Percentiles rank a stretch among this genome's conserved stretches.
phyloP scores from a whole-genome alignment of 2,113 vertebrate species.

The Percopsis transmontana region DNA sequence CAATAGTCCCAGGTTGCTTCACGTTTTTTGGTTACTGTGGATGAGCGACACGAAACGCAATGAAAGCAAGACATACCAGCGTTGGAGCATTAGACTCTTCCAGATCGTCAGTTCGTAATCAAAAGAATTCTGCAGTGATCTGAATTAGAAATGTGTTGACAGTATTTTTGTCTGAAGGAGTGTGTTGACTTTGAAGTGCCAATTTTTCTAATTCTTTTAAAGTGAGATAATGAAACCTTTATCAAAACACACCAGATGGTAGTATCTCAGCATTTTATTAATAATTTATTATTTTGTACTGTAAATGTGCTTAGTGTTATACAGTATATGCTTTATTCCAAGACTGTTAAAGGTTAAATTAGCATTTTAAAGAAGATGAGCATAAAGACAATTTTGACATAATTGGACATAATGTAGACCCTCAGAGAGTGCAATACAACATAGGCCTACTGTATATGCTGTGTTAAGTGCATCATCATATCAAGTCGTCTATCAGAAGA shows the following conservation, averaged over 20 bases:
- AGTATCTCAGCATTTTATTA: neutral
- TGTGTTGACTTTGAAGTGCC: neutral
- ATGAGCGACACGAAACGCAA: neutral
- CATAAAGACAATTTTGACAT: no score
- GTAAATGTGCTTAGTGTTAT: no score
- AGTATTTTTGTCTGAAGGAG: slow-evolving; percentile 7
- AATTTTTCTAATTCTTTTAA: neutral
- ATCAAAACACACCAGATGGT: neutral
- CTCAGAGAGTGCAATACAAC: no score
- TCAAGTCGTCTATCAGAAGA: no score
- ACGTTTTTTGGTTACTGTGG: slow-evolving; percentile 16
- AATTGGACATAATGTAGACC: no score
- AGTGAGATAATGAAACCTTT: neutral
- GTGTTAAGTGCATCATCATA: neutral
- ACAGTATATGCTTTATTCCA: no score
- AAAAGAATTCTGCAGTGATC: neutral
- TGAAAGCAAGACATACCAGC: slow-evolving; percentile 32
- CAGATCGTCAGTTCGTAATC: no score
- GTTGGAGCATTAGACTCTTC: neutral
- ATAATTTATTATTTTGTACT: no score
- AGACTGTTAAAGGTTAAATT: neutral
- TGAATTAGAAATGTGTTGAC: neutral
- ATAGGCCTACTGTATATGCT: no score
- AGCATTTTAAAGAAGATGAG: neutral
- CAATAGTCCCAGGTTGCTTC: slow-evolving; percentile 30